Base-by-base conservation (phyloP, 2,888 invertebrate genomes). In the Asteroscopus sphinx region DNA sequence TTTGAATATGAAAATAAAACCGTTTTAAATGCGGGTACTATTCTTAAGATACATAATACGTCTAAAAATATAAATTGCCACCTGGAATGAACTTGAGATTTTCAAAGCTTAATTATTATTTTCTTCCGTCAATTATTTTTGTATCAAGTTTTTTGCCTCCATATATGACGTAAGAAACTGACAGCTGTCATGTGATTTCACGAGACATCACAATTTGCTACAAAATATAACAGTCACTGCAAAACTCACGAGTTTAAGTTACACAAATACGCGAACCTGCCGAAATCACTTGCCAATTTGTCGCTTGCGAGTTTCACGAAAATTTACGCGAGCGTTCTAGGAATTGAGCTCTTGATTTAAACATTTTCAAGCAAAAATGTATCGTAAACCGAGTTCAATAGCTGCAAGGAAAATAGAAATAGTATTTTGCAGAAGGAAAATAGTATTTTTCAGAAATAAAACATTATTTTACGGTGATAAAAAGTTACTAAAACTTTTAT, bases 141-240 rank as follows among this genome's bases (percentile, higher is more conserved):
- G n/a, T n/a, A 1, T 4, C 8, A 33, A 8, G 1, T 37, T 28
- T 21, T 30, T 36, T 13, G 15, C 7, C 3, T 26, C 9, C 8
- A 16, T 26, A 26, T 26, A 9, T 11, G 25, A 41, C n/a, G 16
- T 9, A 15, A 11, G 3, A 28, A 67, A 62, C 55, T 55, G 68
- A 47, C 49, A 68, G 42, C 42, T 47, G 49, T 51, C 49, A 42
- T 6, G 2, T 25, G 13, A 11, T 12, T 28, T 48, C 7, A 26
- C 17, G 15, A 35, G 17, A 41, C 41, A 21, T 30, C 9, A 12
- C 7, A 13, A 33, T 37, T 44, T 39, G 8, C 7, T 5, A 26
- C 9, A 42, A 9, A 36, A 37, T 12, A 25, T 25, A 7, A 21
- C 1, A 25, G n/a, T n/a, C 11, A 2, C 8, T 21, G 6, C 4